A percentile compares a stretch with the other conserved stretches of the same genome.
Conservation (phyloP, 2,797 vertebrate species). For the Pipistrellus pygmaeus region DNA sequence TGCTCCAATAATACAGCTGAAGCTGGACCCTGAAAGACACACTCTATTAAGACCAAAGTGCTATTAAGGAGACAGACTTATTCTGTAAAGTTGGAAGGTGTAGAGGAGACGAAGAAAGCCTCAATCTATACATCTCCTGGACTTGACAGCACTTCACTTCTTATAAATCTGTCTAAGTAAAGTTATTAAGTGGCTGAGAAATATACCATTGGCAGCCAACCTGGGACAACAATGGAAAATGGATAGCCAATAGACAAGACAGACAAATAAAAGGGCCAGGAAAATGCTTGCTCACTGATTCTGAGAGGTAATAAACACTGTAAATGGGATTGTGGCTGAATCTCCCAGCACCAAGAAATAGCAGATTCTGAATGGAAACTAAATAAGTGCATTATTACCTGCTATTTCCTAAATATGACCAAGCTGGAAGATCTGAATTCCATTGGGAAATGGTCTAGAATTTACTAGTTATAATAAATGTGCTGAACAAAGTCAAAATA, state of each 20-base stretch:
- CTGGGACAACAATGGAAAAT: conserved; percentile 82
- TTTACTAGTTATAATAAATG: conserved; percentile 17
- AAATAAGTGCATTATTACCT: conserved; percentile 62
- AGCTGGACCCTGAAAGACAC: conserved; percentile 68
- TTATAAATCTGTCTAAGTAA: conserved; percentile 81
- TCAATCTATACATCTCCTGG: conserved; percentile 79
- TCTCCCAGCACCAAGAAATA: conserved; percentile 70
- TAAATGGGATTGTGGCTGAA: conserved; percentile 71
- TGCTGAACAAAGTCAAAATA: conserved; percentile 54
- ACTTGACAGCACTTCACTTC: conserved; percentile 76
- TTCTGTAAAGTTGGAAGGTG: conserved; percentile 66
- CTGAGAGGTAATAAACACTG: conserved; percentile 77
- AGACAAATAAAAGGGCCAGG: conserved; percentile 72
- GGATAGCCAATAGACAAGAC: conserved; percentile 77
- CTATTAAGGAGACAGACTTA: conserved; percentile 79
- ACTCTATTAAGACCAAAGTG: conserved; percentile 80
- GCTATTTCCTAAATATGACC: conserved; percentile 57
- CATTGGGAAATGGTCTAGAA: conserved; percentile 14
- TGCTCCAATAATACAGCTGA: conserved; percentile 67
- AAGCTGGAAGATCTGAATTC: neutral
- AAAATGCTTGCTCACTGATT: conserved; percentile 78
- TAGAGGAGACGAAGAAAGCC: conserved; percentile 65
- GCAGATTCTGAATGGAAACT: conserved; percentile 59
- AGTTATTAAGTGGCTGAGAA: conserved; percentile 82
- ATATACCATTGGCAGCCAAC: conserved; percentile 74